Evolutionary conservation across 2,113 vertebrate species (phyloP), one percentile per base, ranked within the genome.

Genomic region (Nerophis lumbriciformis): DNA sequence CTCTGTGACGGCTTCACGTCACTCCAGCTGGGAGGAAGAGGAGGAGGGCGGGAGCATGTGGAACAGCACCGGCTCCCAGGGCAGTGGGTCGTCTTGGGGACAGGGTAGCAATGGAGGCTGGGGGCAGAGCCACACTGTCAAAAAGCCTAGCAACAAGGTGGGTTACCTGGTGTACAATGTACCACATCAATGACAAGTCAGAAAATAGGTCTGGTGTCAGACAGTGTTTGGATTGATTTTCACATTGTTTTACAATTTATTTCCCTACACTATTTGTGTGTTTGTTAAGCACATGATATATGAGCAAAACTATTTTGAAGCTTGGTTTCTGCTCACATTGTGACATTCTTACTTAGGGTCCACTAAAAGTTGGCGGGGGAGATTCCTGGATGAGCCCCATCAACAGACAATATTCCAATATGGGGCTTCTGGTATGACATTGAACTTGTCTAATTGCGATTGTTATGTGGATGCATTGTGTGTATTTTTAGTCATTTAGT

Each of bases 1-100:
- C 73, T 91, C 94, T 48, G 93, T 97, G 78, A 86, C 93, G 62
- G 95, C 94, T 70, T 92, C 95, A 0, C 94, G 93, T 66, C 94
- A 98, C 90, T 93, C 95, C 73, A 99, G 96, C 91, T 99, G 97
- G 95, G 97, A 98, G 87, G 97, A 99, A 53, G 97, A 98, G 70
- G 97, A 98, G 8, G 97, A 98, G 57, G 92, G 92, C 78, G 92
- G 84, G 0, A 76, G 82, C 71, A 83, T 96, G 90, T 99, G 97
- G 97, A 97, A 94, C 86, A 97, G 92, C 72, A 37, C 95, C 35
- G 92, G 94, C 85, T 96, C 97, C 90, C 97, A 99, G 90, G 95
- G 96, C 90, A 99, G 94, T 73, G 83, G 92, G 85, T 95, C 95
- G 57, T 97, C 95, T 66, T 96, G 92, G 95, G 80, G 87, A 55